Percentiles rank a stretch among this genome's conserved stretches.
phyloP scores from a whole-genome alignment of 2,888 invertebrate genomes.

The Lomographa bimaculata region DNA sequence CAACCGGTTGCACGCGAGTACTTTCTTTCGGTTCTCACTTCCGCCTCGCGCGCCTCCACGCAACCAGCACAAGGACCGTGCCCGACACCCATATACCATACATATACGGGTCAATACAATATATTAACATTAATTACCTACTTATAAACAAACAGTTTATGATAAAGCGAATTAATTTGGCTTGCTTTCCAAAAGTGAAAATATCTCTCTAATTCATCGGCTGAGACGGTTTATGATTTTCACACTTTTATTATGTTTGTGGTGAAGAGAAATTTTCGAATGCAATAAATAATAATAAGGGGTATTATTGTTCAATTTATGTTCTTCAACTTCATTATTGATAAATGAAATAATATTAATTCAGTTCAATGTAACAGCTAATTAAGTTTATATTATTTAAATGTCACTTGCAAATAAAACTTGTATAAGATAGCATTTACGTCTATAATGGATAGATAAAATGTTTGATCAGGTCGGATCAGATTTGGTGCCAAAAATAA shows the following conservation, averaged over 20 bases:
- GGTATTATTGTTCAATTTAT: too few species aligned
- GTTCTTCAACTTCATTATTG: too few species aligned
- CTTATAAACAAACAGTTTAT: slow-evolving; percentile 19
- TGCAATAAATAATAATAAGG: too few species aligned
- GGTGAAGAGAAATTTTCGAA: slow-evolving; percentile 26
- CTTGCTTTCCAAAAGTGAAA: slow-evolving; percentile 38
- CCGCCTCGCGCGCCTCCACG: slow-evolving; percentile 78
- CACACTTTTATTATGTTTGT: slow-evolving; percentile 17
- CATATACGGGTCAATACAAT: slow-evolving; percentile 32
- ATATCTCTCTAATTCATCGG: slow-evolving; percentile 19
- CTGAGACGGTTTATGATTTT: slow-evolving; percentile 20
- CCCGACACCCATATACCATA: slow-evolving; percentile 47
- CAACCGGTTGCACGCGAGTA: slow-evolving; percentile 72
- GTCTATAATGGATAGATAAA: too few species aligned
- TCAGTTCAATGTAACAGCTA: too few species aligned
- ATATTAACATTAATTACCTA: slow-evolving; percentile 30
- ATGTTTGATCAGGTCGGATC: too few species aligned
- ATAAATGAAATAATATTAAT: too few species aligned
- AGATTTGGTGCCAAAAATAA: too few species aligned
- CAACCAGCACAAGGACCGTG: slow-evolving; percentile 64
- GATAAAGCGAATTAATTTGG: slow-evolving; percentile 28
- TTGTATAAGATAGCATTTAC: too few species aligned
- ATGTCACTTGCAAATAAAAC: too few species aligned
- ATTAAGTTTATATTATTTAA: too few species aligned
- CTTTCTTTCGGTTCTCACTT: slow-evolving; percentile 82